Base-by-base conservation (phyloP, 1,140 invertebrate species). In the Papilio polytes region DNA sequence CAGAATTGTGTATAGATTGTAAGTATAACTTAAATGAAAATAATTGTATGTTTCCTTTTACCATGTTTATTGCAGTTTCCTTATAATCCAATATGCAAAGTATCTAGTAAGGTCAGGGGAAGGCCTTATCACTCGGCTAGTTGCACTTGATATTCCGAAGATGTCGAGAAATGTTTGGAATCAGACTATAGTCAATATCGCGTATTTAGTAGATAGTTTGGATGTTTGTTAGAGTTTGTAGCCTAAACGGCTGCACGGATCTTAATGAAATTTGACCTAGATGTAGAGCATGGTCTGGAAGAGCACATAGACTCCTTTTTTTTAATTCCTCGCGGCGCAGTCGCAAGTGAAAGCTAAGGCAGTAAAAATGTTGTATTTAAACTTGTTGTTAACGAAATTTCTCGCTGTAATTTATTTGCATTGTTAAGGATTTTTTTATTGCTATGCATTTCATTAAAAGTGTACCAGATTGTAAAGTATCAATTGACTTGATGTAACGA, bases 71-170 rank as follows among this genome's bases (percentile, higher is more conserved):
- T 15, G 13, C 10, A 6, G 26, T 70, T 70, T 70, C 26, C 63
- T 70, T 26, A 66, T 66, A 70, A 70, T 70, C 22, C 26, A 70
- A 70, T 70, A 70, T 70, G 63, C 63, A 70, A 70, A 70, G 22
- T 70, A 36, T 1, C 13, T 18, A 31, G 18, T 70, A 70, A 70
- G 63, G 63, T 31, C 26, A 70, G 63, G 13, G 18, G 63, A 70
- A 70, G 63, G 63, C 31, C 26, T 66, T 66, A 26, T 31, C 59
- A 66, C 22, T 15, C 10, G 48, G 48, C 15, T 51, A 4, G 48
- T 15, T 8, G 6, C 63, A 31, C 31, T 12, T 70, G 6, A 13
- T 31, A 70, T 70, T 31, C 20, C 59, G 10, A 12, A 26, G 59
- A 63, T 63, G 20, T 20, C 12, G 20, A 63, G 20, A 63, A 22